Evolutionary conservation across 2,888 invertebrate species (phyloP).

Genomic region (Cantharis lateralis): DNA sequence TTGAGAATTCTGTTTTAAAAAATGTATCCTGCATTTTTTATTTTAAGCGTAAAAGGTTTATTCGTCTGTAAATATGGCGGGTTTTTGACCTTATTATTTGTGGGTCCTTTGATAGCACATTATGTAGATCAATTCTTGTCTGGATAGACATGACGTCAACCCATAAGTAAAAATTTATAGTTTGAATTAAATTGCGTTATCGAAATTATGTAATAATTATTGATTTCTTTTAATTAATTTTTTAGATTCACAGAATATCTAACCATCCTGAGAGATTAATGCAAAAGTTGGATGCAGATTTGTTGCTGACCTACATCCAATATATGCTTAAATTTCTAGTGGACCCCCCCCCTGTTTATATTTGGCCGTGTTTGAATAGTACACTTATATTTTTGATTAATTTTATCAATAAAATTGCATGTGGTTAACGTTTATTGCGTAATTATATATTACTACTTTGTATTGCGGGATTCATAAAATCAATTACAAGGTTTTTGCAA

Average conservation of each 20-base stretch:
- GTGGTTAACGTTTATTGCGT: neutral
- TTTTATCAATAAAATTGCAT: neutral
- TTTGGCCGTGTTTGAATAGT: no score
- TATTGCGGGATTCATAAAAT: neutral
- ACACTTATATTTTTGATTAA: neutral
- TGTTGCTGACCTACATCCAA: neutral
- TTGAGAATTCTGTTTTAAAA: neutral
- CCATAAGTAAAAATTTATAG: neutral
- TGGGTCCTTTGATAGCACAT: conserved; percentile 21
- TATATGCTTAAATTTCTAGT: no score
- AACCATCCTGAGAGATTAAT: neutral
- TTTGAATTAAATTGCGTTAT: neutral
- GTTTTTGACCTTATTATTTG: conserved; percentile 31
- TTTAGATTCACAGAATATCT: neutral
- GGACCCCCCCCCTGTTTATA: no score
- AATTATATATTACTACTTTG: neutral
- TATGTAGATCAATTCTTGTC: conserved; percentile 31
- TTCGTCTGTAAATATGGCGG: conserved; percentile 20
- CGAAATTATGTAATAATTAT: neutral
- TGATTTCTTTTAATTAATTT: neutral
- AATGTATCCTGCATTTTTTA: conserved; percentile 18
- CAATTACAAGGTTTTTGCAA: neutral
- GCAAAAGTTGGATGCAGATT: neutral
- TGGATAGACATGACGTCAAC: conserved; percentile 19
- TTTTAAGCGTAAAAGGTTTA: conserved; percentile 21